A percentile compares a stretch with the other conserved stretches of the same genome.
Conservation (phyloP, 2,113 vertebrate genomes). For the Gnathonemus echidnorhynchus region DNA sequence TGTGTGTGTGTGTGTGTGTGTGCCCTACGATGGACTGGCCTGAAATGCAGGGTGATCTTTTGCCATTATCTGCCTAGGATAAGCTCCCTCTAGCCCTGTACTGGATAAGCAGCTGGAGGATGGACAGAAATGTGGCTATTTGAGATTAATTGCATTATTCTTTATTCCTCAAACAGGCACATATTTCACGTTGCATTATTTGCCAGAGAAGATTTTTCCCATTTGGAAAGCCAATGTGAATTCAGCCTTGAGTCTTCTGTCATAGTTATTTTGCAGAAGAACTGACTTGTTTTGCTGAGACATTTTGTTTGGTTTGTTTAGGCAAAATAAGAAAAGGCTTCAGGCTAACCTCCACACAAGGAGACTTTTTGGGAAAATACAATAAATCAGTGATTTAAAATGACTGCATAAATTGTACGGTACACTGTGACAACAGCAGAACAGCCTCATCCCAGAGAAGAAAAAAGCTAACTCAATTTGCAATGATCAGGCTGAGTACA, state of each 20-base stretch:
- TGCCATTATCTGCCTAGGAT: not conserved
- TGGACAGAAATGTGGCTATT: not conserved
- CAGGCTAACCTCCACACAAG: not conserved
- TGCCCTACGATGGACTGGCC: not conserved
- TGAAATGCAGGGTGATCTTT: not conserved
- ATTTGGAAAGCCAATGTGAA: not conserved
- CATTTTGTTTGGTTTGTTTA: not conserved
- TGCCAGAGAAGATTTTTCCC: not conserved
- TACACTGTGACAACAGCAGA: not conserved
- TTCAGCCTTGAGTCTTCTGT: constrained; percentile 5
- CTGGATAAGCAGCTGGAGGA: not conserved
- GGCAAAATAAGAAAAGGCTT: not conserved
- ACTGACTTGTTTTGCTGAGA: constrained; percentile 3
- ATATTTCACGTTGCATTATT: not conserved
- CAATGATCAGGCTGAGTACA: not conserved
- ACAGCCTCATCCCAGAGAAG: not conserved
- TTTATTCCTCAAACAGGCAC: not conserved
- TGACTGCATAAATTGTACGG: not conserved
- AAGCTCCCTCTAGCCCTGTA: not conserved
- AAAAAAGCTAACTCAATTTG: constrained; percentile 5
- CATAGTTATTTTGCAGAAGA: not conserved
- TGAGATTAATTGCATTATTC: not conserved
- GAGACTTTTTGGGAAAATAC: not conserved
- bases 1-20: not conserved
- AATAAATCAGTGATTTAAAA: constrained; percentile 5